phyloP scores from a whole-genome alignment of 1,140 invertebrate genomes.

The Choristoneura fumiferana region DNA sequence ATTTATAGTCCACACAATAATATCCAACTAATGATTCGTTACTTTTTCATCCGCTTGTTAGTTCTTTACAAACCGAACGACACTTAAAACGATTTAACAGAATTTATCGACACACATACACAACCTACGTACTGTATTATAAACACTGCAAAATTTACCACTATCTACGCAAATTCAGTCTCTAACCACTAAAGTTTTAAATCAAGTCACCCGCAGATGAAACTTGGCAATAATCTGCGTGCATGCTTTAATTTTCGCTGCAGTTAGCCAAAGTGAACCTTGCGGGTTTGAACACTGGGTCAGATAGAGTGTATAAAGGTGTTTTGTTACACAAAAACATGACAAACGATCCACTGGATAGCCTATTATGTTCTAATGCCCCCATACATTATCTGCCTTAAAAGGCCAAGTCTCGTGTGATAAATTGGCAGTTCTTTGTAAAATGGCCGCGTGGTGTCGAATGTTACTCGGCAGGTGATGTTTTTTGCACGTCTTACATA shows the following conservation, averaged over 20 bases:
- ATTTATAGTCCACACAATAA: constrained; percentile 14
- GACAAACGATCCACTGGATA: constrained; percentile 30
- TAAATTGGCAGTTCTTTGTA: constrained; percentile 62
- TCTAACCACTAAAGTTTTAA: background rate
- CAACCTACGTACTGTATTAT: constrained; percentile 14
- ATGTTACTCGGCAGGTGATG: constrained; percentile 46
- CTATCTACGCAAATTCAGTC: background rate
- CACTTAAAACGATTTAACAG: constrained; percentile 18
- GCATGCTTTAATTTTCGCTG: background rate
- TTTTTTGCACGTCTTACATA: constrained; percentile 26
- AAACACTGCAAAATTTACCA: background rate
- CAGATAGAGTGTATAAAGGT: background rate
- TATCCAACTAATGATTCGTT: constrained; percentile 10
- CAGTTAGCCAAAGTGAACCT: background rate
- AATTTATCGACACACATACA: constrained; percentile 14
- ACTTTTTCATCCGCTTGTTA: constrained; percentile 18
- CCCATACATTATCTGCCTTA: constrained; percentile 69
- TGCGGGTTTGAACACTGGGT: background rate
- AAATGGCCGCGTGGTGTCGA: constrained; percentile 26
- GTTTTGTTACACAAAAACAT: constrained; percentile 21
- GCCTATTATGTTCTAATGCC: constrained; percentile 53
- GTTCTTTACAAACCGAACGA: constrained; percentile 14
- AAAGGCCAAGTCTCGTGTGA: constrained; percentile 58
- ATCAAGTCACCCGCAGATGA: background rate
- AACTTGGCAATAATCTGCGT: constrained; percentile 5